Evolutionary conservation across 2,797 vertebrate genomes (phyloP).

Genomic region (Pseudochaenichthys georgianus): DNA sequence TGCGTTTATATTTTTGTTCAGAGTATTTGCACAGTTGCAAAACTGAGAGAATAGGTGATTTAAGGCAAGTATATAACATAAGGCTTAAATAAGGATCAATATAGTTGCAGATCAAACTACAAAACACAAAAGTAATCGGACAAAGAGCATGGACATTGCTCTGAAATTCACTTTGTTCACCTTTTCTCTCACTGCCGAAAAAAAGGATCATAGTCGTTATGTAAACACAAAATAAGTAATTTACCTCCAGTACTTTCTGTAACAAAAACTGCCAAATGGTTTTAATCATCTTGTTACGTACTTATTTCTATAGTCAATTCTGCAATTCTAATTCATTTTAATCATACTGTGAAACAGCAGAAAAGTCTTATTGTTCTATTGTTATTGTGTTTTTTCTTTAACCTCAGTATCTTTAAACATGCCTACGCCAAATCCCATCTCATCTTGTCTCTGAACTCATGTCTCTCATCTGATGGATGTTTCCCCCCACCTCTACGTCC

Average conservation of each 20-base stretch:
- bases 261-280: conserved; percentile 11
- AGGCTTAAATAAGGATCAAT: neutral
- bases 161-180: neutral
- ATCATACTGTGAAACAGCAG: neutral
- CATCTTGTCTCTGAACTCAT: conserved; percentile 27
- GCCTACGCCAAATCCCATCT: conserved; percentile 17
- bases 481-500: conserved; percentile 57
- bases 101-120: conserved; percentile 1
- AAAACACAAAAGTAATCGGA: neutral
- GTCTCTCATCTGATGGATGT: conserved; percentile 61
- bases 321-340: neutral
- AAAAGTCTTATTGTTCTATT: neutral
- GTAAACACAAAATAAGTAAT: conserved; percentile 3
- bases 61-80: neutral
- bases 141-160: neutral
- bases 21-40: conserved; percentile 1
- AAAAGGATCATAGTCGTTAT: conserved; percentile 5
- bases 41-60: neutral
- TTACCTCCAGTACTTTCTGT: conserved; percentile 12
- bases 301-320: neutral
- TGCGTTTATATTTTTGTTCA: too few relatives aligned
- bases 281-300: conserved; percentile 5
- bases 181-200: conserved; percentile 1
- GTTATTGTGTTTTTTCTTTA: conserved; percentile 23
- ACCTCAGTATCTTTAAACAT: conserved; percentile 25